Conservation (phyloP, 1,140 invertebrate species). For the Hypothenemus hampei region DNA sequence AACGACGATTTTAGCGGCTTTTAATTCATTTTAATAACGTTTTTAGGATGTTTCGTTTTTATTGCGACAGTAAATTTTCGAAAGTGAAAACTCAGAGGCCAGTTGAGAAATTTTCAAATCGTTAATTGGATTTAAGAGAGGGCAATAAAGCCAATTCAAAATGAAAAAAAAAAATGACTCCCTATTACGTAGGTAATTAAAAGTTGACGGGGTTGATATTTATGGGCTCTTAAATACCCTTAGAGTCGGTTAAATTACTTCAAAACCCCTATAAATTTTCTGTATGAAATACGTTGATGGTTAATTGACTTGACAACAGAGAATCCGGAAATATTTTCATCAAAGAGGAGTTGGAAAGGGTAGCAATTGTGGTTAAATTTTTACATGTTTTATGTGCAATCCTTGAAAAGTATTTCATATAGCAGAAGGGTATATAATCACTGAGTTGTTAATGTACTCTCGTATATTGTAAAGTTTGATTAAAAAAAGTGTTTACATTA, state of each 20-base stretch:
- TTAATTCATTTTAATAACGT: conserved; percentile 16
- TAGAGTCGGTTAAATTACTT: not conserved
- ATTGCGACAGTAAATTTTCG: too few species aligned
- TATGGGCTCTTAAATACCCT: not conserved
- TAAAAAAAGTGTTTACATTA: too few species aligned
- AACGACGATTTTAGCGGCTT: conserved; percentile 17
- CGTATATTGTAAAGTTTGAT: too few species aligned
- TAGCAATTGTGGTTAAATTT: too few species aligned
- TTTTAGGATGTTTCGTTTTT: conserved; percentile 19
- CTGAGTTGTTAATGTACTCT: too few species aligned
- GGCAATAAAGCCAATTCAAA: not conserved
- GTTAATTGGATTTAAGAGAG: too few species aligned
- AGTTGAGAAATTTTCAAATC: too few species aligned
- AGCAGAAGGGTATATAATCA: too few species aligned
- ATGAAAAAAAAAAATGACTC: not conserved
- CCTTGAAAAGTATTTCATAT: too few species aligned
- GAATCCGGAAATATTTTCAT: not conserved
- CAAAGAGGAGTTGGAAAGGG: too few species aligned
- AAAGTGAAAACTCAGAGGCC: too few species aligned
- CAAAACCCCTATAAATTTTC: not conserved
- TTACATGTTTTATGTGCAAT: too few species aligned
- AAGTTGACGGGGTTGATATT: not conserved
- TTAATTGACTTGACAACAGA: conserved; percentile 4
- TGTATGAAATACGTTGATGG: not conserved
- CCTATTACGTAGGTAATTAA: not conserved